Evolutionary conservation across 2,113 vertebrate genomes (phyloP).

Genomic region (Macrotis lagotis): DNA sequence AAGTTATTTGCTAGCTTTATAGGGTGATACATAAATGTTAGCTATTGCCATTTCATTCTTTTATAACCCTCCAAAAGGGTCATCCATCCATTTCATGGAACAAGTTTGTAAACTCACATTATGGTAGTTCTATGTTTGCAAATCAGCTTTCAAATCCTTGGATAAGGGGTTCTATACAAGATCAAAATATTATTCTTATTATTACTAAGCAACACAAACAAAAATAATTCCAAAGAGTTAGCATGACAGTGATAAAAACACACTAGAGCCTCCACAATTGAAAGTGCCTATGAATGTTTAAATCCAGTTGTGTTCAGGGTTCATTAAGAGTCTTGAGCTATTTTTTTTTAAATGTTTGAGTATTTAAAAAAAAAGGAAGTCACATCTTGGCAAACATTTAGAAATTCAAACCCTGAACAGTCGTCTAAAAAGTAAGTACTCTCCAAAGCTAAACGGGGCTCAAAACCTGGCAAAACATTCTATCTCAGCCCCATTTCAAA

Average conservation of each 20-base stretch:
- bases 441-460: constrained; percentile 32
- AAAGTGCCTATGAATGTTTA: neutral
- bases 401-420: constrained; percentile 32
- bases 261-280: neutral
- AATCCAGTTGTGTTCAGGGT: constrained; percentile 9
- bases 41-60: constrained; percentile 20
- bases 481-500: constrained; percentile 41
- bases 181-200: constrained; percentile 43
- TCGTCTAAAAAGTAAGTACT: constrained; percentile 43
- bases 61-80: constrained; percentile 8
- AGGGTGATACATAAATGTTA: neutral
- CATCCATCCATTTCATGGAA: neutral
- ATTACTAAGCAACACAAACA: constrained; percentile 43
- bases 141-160: constrained; percentile 6
- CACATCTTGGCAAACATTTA: constrained; percentile 57
- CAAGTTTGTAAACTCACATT: neutral
- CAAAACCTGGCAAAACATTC: neutral
- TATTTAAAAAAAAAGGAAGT: constrained; percentile 55
- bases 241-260: constrained; percentile 26
- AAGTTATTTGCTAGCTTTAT: neutral
- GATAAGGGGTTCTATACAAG: constrained; percentile 5
- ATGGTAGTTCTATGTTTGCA: neutral
- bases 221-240: constrained; percentile 27
- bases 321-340: constrained; percentile 28
- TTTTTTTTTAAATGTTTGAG: constrained; percentile 34